phyloP scores from a whole-genome alignment of 2,797 vertebrate species.

The Chelidonichthys spinosus region DNA sequence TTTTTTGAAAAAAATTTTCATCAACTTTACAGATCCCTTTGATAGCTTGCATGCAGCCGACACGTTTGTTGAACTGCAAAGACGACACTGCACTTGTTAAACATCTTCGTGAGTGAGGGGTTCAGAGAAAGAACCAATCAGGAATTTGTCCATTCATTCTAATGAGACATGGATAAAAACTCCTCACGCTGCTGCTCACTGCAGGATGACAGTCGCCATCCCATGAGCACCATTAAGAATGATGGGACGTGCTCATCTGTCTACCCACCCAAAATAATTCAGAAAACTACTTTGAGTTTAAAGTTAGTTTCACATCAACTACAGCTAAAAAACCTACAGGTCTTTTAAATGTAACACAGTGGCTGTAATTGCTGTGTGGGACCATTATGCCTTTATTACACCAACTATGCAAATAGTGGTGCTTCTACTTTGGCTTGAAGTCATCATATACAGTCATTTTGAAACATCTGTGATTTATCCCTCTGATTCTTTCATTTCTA shows the following conservation, averaged over 20 bases:
- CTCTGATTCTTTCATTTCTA: slow-evolving; percentile 29
- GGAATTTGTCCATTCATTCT: slow-evolving; percentile 12
- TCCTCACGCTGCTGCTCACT: slow-evolving; percentile 31
- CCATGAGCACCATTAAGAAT: slow-evolving; percentile 63
- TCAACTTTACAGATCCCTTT: slow-evolving; percentile 14
- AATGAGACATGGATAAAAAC: slow-evolving; percentile 20
- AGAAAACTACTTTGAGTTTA: slow-evolving; percentile 20
- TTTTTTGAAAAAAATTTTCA: slow-evolving; percentile 1
- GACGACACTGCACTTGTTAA: neutral
- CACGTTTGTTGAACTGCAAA: neutral
- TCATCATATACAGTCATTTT: slow-evolving; percentile 12
- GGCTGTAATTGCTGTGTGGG: neutral
- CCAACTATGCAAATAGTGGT: neutral
- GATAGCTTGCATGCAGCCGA: neutral
- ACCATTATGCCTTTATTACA: neutral
- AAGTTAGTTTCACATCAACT: slow-evolving; percentile 8
- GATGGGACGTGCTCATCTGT: slow-evolving; percentile 35
- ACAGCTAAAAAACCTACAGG: neutral
- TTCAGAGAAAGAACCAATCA: neutral
- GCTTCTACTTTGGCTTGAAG: neutral
- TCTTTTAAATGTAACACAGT: neutral
- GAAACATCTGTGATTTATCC: slow-evolving; percentile 17
- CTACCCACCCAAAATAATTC: slow-evolving; percentile 33
- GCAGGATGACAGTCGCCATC: slow-evolving; percentile 51
- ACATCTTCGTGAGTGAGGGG: neutral